Evolutionary conservation across 2,797 vertebrate genomes (phyloP), one percentile per base, ranked within the genome.

Genomic region (Gastrophryne carolinensis): DNA sequence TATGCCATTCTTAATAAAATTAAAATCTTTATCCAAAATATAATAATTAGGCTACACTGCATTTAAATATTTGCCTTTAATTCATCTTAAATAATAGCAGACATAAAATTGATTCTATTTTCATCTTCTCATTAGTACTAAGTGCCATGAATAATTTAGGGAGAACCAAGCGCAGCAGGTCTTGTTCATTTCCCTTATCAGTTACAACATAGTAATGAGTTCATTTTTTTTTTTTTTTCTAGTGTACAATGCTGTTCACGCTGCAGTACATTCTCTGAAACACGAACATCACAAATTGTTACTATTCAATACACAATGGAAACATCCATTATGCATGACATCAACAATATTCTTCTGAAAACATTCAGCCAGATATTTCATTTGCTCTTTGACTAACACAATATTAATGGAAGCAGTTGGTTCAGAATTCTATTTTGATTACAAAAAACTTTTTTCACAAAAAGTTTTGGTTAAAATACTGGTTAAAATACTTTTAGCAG

Each of bases 201-300:
- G 79, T 66, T 77, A 71, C 35, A 24, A 61, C 76, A 72, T 54
- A 37, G 75, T 81, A 86, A 83, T 64, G 35, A 74, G 49, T 60
- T 79, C n/a, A 1, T 77, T 9, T 13, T 72, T 83, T 78, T 61
- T 27, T 74, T 81, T 78, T 73, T 27, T 47, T 69, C 0, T 32
- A 2, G 44, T 53, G 74, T 27, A 50, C 39, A 52, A 80, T 12
- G 0, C 34, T 1, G 0, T 49, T 72, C 56, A 81, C 35, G 66
- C 58, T 54, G 73, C 26, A 47, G 61, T 50, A 72, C 73, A 65
- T 54, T 79, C 57, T 75, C 13, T 73, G 39, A 58, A 80, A 72
- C 57, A 1, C 2, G 15, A 41, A 75, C 56, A 68, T 41, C 73
- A 76, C 81, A 84, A 60, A 54, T 85, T 84, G 79, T 76, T 68